These are phyloP conservation scores for Corythucha ciliata DNA, from an alignment of 2,888 invertebrate genomes.

Conservation along the genomic window DNA sequence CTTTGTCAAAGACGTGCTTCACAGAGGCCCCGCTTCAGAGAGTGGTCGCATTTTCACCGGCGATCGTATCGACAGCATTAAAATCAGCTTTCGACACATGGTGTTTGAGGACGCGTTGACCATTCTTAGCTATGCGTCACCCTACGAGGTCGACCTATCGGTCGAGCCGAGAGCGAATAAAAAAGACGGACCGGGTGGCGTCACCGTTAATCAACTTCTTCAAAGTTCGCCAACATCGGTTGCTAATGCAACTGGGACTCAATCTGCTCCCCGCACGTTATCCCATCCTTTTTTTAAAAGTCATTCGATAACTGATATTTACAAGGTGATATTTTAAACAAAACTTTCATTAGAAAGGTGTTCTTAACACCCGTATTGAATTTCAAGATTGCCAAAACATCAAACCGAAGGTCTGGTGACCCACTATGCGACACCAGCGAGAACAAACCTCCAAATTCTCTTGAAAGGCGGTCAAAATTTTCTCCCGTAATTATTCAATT, in stretches of 20 bases:
- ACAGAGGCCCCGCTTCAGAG: conserved; percentile 79
- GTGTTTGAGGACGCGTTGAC: conserved; percentile 84
- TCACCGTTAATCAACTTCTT: not conserved
- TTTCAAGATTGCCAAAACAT: too few relatives aligned
- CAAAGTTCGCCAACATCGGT: too few relatives aligned
- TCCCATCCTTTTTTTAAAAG: conserved; percentile 68
- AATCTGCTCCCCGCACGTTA: conserved; percentile 46
- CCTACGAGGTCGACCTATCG: conserved; percentile 75
- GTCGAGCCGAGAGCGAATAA: conserved; percentile 53
- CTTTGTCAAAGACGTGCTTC: conserved; percentile 73
- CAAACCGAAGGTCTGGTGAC: too few relatives aligned
- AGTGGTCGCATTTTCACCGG: conserved; percentile 63
- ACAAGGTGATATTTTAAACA: conserved; percentile 52
- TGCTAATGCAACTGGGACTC: conserved; percentile 24
- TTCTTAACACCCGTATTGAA: too few relatives aligned
- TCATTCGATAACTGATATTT: conserved; percentile 68
- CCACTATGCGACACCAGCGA: too few relatives aligned
- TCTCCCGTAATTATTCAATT: too few relatives aligned
- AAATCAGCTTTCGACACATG: conserved; percentile 78
- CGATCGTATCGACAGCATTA: conserved; percentile 76
- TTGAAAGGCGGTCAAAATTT: too few relatives aligned
- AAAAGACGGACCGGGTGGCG: conserved; percentile 11
- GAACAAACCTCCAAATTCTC: too few relatives aligned
- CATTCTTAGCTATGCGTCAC: conserved; percentile 81
- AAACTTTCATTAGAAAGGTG: too few relatives aligned